Evolutionary conservation across 2,888 invertebrate species (phyloP).

Genomic region (Phasia obesa): DNA sequence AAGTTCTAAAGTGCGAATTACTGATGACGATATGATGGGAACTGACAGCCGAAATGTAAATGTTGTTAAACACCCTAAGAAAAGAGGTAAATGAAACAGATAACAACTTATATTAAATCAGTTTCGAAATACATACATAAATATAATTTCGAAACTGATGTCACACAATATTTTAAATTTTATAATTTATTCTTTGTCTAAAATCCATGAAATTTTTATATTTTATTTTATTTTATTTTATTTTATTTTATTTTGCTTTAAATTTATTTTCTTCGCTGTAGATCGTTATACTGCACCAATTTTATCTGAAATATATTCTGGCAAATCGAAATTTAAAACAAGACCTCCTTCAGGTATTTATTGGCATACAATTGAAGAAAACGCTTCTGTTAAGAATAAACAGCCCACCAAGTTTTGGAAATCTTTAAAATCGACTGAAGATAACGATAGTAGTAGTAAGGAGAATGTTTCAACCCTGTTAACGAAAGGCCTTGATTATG

Average conservation of each 20-base stretch:
- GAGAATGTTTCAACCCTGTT: neutral
- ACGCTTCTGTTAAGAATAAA: neutral
- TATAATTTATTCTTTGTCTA: too few relatives aligned
- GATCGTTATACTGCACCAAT: constrained; percentile 39
- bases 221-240: too few relatives aligned
- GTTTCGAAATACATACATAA: too few relatives aligned
- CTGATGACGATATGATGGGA: constrained; percentile 39
- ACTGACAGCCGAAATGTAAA: constrained; percentile 28
- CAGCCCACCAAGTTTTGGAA: constrained; percentile 3
- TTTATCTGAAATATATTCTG: constrained; percentile 34
- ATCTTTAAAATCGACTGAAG: neutral
- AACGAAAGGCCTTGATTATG: neutral
- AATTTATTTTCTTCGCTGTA: neutral
- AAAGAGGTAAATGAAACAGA: constrained; percentile 33
- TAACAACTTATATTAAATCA: too few relatives aligned
- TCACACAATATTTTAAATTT: too few relatives aligned
- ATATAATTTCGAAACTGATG: too few relatives aligned
- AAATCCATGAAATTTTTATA: too few relatives aligned
- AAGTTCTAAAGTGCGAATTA: neutral
- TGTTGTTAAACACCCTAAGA: constrained; percentile 4
- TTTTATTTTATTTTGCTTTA: neutral
- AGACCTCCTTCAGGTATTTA: constrained; percentile 40
- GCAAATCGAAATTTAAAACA: neutral
- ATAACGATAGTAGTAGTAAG: constrained; percentile 2
- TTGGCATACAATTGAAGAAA: constrained; percentile 56